Base-by-base conservation (phyloP, 2,797 vertebrate species). In the Brachyalestes nurse region DNA sequence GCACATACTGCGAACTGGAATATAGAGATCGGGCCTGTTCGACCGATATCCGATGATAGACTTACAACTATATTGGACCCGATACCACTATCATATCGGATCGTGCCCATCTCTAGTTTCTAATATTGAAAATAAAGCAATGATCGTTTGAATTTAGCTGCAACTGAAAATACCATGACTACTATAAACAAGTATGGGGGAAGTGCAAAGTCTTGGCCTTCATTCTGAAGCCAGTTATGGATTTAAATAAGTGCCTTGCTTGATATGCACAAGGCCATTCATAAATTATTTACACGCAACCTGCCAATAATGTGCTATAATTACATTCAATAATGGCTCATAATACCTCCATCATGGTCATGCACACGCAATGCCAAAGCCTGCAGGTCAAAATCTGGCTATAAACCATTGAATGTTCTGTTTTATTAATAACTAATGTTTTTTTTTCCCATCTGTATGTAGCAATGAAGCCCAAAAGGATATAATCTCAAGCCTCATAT, bases 231-330 rank as follows among this genome's bases (percentile, higher is more conserved):
- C 42, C 55, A 61, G 64, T n/a, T 81, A 69, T 75, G 58, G 55
- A 80, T 61, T 80, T 51, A 25, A 72, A 57, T 10, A 17, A 47
- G 16, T 58, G 14, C 4, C 17, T 66, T 61, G 25, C 38, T 62
- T n/a, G 69, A 82, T n/a, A 2, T 23, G 38, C 42, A 66, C 75
- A 82, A 67, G 62, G 28, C 65, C 70, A 21, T 10, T 16, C 51
- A 72, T 25, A 78, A 28, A 74, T 74, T 60, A 78, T 82, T 82
- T 19, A 72, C 28, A 77, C 25, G 45, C 60, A 61, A 42, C 38
- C 71, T 58, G 71, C 71, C 71, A 58, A 60, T 73, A 73, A 34
- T 67, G 60, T 51, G n/a, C 70, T 61, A 61, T 60, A 78, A 82
- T 78, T 78, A 69, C 42, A 57, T 60, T 28, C 28, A 8, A 16